These are phyloP conservation scores for Hyles lineata DNA, from an alignment of 2,888 invertebrate species.

Conservation along the genomic window DNA sequence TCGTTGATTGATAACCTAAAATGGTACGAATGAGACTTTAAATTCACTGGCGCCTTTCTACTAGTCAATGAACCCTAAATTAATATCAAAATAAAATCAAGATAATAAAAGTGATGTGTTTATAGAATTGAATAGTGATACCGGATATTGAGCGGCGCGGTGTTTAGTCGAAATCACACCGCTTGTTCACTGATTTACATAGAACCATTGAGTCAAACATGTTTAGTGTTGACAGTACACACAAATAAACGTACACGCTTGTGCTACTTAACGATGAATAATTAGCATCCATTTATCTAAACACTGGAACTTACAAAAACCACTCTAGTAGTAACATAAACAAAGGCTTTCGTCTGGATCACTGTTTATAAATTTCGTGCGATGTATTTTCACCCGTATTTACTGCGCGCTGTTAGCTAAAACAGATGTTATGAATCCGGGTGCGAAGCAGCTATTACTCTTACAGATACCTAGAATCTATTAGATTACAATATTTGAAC, in stretches of 20 bases:
- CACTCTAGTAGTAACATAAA: slow-evolving; percentile 57
- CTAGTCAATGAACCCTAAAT: slow-evolving; percentile 8
- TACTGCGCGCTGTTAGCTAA: slow-evolving; percentile 62
- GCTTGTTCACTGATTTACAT: background rate
- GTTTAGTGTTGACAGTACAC: background rate
- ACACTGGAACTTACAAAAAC: slow-evolving; percentile 46
- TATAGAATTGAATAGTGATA: slow-evolving; percentile 11
- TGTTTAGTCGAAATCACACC: background rate
- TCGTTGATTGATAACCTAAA: too few relatives aligned
- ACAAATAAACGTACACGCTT: slow-evolving; percentile 4
- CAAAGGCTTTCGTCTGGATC: slow-evolving; percentile 65
- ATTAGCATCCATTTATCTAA: slow-evolving; percentile 31
- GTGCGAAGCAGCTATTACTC: slow-evolving; percentile 33
- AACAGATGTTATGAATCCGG: slow-evolving; percentile 71
- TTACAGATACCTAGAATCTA: slow-evolving; percentile 39
- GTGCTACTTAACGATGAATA: slow-evolving; percentile 15
- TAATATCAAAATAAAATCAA: background rate
- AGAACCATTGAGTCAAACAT: background rate
- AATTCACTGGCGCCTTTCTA: background rate
- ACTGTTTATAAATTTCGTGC: slow-evolving; percentile 66
- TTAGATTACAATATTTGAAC: background rate
- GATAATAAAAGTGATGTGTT: background rate
- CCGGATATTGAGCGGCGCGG: background rate
- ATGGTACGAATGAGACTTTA: too few relatives aligned
- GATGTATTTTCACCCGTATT: slow-evolving; percentile 60